A percentile compares a stretch with the other conserved stretches of the same genome.
Conservation (phyloP, 2,888 invertebrate species). For the Nematopogon swammerdamellus region DNA sequence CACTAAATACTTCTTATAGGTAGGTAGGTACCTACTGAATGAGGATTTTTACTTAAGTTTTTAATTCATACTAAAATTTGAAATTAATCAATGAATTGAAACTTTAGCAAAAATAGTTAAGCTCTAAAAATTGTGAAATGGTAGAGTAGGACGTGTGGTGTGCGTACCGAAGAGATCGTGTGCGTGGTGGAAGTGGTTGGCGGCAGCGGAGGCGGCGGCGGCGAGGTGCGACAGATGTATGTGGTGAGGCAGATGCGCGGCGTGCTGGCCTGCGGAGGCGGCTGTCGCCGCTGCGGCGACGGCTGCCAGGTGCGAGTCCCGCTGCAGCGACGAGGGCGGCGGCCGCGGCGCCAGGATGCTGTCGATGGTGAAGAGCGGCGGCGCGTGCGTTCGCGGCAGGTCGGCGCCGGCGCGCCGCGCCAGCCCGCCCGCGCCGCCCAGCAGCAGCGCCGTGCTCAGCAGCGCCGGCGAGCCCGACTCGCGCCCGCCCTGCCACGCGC, state of each 20-base stretch:
- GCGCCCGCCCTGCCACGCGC: slow-evolving; percentile 37
- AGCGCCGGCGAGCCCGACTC: slow-evolving; percentile 37
- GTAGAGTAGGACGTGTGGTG: too few relatives aligned
- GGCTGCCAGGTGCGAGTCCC: slow-evolving; percentile 58
- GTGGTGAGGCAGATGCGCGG: slow-evolving; percentile 12
- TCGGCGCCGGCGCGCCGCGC: slow-evolving; percentile 24
- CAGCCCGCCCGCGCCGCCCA: slow-evolving; percentile 47
- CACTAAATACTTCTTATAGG: too few relatives aligned
- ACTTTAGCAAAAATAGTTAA: too few relatives aligned
- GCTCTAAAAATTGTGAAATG: too few relatives aligned
- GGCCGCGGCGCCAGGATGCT: slow-evolving; percentile 78
- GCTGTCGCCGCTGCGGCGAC: slow-evolving; percentile 52
- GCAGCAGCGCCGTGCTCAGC: slow-evolving; percentile 50
- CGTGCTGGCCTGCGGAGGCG: slow-evolving; percentile 50
- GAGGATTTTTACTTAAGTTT: too few relatives aligned
- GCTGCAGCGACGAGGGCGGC: slow-evolving; percentile 53
- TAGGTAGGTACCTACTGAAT: too few relatives aligned
- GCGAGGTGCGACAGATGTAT: slow-evolving; percentile 50
- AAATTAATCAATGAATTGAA: too few relatives aligned
- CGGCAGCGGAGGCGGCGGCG: slow-evolving; percentile 55
- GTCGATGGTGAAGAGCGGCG: slow-evolving; percentile 78
- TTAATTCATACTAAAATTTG: too few relatives aligned
- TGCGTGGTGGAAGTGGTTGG: slow-evolving; percentile 57
- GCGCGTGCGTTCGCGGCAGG: slow-evolving; percentile 56
- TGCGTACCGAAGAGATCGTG: slow-evolving; percentile 79